Base-by-base conservation (phyloP, 2,888 invertebrate genomes). In the Drosophila infuscata region DNA sequence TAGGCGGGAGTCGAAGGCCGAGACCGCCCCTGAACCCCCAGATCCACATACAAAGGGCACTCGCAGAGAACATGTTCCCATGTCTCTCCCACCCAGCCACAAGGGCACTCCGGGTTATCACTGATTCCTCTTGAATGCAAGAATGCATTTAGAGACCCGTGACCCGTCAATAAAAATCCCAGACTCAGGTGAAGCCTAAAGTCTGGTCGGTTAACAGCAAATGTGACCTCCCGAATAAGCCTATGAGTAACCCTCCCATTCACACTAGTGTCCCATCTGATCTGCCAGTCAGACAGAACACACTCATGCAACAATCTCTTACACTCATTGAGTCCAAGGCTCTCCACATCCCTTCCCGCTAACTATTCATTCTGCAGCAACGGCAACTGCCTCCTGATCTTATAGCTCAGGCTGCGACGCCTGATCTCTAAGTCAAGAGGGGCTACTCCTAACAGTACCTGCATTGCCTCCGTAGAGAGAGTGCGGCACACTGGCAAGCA, bases 391-490 rank as follows among this genome's bases (percentile, higher is more conserved):
- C 54, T 61, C 33, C 33, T 54, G 1, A 67, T 41, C 61, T 3
- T 67, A n/a, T 36, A 51, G 7, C 29, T 9, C 4, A 60, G 11
- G 53, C 38, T 59, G 1, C 53, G n/a, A 46, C 59, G 53, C 48
- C 54, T 36, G 1, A 61, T 25, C 11, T 67, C 67, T 20, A 68
- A 57, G 35, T 68, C 63, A 9, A 57, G 25, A 25, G 52, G 62
- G 4, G 30, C 17, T 29, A 48, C 62, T 9, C 68, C 57, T 0
- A 49, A 41, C 30, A 62, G 1, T 0, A 68, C 68, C 38, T 64
- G 64, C 53, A 59, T 7, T 9, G 68, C 62, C 29, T 68, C 68
- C 36, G 68, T 68, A 30, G 68, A 68, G 35, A 68, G 57, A 30
- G 68, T 62, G 51, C 57, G 57, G 51, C 62, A 57, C 36, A 62